Evolutionary conservation across 2,888 invertebrate genomes (phyloP).

Genomic region (Dione vanillae): DNA sequence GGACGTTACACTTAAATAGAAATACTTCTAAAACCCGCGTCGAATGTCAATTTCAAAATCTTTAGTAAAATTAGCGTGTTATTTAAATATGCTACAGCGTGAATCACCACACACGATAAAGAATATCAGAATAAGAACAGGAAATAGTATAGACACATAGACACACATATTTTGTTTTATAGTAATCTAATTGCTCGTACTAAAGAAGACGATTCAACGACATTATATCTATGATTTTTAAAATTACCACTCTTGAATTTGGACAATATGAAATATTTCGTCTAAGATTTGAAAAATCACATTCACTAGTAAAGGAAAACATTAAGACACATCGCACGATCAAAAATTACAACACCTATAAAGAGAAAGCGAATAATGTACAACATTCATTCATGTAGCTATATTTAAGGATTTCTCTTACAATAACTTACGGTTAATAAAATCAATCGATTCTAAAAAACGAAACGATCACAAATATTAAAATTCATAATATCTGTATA

Average conservation of each 20-base stretch:
- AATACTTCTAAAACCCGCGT: conserved; percentile 83
- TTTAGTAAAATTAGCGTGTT: conserved; percentile 56
- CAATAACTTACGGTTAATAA: conserved; percentile 60
- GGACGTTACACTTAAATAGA: conserved; percentile 83
- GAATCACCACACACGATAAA: conserved; percentile 57
- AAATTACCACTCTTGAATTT: conserved; percentile 55
- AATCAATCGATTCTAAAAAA: conserved; percentile 68
- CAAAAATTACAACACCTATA: conserved; percentile 75
- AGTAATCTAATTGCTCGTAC: conserved; percentile 52
- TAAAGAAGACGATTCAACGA: conserved; percentile 56
- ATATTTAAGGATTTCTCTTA: conserved; percentile 52
- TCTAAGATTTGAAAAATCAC: conserved; percentile 73
- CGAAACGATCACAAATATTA: conserved; percentile 74
- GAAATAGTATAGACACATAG: conserved; percentile 51
- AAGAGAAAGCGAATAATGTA: conserved; percentile 74
- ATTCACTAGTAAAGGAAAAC: conserved; percentile 68
- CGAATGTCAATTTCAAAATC: conserved; percentile 67
- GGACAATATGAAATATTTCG: conserved; percentile 52
- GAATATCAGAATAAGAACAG: conserved; percentile 49
- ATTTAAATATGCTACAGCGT: conserved; percentile 55
- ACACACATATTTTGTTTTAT: conserved; percentile 53
- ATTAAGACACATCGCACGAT: conserved; percentile 69
- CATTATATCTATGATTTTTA: conserved; percentile 54
- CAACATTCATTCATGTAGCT: conserved; percentile 66
- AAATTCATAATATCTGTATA: conserved; percentile 69